A percentile compares a stretch with the other conserved stretches of the same genome.
Conservation (phyloP, 1,140 invertebrate genomes). For the Matsumurasca onukii region DNA sequence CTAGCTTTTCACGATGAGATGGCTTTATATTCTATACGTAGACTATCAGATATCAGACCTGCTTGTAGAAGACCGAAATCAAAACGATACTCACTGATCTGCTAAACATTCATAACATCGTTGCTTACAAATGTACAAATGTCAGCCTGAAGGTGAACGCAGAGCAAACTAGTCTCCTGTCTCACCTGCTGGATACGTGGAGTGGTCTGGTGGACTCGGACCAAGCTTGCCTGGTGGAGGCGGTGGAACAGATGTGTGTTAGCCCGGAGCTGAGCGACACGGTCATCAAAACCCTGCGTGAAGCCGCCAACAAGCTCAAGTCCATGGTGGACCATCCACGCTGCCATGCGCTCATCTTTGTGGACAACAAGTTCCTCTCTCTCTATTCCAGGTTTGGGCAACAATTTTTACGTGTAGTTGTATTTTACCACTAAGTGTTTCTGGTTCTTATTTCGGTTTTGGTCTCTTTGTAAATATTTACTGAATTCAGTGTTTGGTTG, state of each 20-base stretch:
- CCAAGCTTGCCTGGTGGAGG: slow-evolving; percentile 66
- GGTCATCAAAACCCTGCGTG: slow-evolving; percentile 63
- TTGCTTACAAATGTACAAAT: no score
- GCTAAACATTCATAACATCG: no score
- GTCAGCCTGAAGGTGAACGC: slow-evolving; percentile 59
- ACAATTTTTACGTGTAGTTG: no score
- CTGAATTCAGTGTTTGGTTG: no score
- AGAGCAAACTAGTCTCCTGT: slow-evolving; percentile 54
- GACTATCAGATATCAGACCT: no score
- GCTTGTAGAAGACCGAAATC: no score
- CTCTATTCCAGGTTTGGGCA: slow-evolving; percentile 72
- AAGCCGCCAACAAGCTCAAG: slow-evolving; percentile 62
- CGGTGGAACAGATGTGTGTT: slow-evolving; percentile 71
- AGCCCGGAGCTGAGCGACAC: slow-evolving; percentile 64
- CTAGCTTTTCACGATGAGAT: no score
- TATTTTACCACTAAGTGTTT: no score
- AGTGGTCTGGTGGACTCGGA: slow-evolving; percentile 53
- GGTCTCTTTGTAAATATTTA: no score
- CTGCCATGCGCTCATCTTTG: slow-evolving; percentile 69
- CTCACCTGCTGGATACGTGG: slow-evolving; percentile 62
- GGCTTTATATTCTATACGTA: no score
- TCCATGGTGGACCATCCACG: slow-evolving; percentile 58
- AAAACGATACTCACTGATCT: no score
- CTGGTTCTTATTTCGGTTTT: no score
- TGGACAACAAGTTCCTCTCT: slow-evolving; percentile 75